Evolutionary conservation across 2,888 invertebrate genomes (phyloP), one percentile per base, ranked within the genome.

Genomic region (Drosophila mimica): DNA sequence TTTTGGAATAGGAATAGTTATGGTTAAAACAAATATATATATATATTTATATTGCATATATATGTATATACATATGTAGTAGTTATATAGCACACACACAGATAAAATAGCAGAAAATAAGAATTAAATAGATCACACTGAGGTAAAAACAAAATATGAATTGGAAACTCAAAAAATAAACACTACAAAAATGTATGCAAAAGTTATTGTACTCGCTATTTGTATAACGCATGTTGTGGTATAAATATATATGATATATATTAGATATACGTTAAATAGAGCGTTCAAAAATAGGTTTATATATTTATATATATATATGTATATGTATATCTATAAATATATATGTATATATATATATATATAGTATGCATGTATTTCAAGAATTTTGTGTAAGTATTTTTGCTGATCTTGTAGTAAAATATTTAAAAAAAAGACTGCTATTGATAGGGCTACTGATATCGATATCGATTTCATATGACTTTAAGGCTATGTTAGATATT

Each of bases 171-270:
- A 75, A 69, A 74, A 73, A 81, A 74, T 7, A 77, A 85, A 85
- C 86, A 88, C 88, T 85, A 86, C 88, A 85, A 76, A 85, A 84
- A 81, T 84, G 82, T 84, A 84, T 85, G 82, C 88, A 84, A 87
- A 77, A 76, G 63, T 77, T 69, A 70, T 76, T 69, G 63, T 71
- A 82, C 67, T 81, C 71, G 66, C 79, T 81, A 73, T 68, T 48
- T 66, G 56, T 69, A 69, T 60, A 65, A 70, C 69, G 51, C 46
- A 62, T 59, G 67, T 78, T 54, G 66, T 61, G 62, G 58, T 53
- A 74, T 43, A 65, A 46, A 72, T 69, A 70, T 67, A 72, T 66
- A 54, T 43, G 48, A 56, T 59, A 54, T 70, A 58, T 70, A 70
- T 49, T 62, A 28, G 60, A 72, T 74, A 74, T 74, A 77, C 66